Evolutionary conservation across 2,797 vertebrate genomes (phyloP).

Genomic region (Odontamblyopus lacepedii): DNA sequence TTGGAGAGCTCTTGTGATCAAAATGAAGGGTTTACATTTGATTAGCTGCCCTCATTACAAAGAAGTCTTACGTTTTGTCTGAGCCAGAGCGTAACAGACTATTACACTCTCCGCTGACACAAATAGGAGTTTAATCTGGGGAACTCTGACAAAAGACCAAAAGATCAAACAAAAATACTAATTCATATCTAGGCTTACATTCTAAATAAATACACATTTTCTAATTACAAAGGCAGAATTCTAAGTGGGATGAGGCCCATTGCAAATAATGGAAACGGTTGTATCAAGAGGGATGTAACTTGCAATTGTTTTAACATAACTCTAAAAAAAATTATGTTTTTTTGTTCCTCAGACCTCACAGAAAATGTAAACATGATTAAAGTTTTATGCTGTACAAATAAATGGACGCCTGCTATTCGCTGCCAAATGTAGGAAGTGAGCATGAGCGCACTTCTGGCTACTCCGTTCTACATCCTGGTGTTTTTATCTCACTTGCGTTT

Average conservation of each 20-base stretch:
- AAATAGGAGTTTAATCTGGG: conserved; percentile 44
- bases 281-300: too few relatives aligned
- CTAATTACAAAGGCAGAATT: not conserved
- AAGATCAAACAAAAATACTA: conserved; percentile 23
- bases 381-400: too few relatives aligned
- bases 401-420: too few relatives aligned
- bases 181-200: not conserved
- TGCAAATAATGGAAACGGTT: not conserved
- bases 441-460: too few relatives aligned
- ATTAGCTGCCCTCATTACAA: conserved; percentile 20
- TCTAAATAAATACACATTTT: not conserved
- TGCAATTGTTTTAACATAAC: too few relatives aligned
- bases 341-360: too few relatives aligned
- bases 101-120: conserved; percentile 26
- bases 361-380: too few relatives aligned
- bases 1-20: conserved; percentile 26
- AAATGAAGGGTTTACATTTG: conserved; percentile 28
- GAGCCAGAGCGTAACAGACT: conserved; percentile 13
- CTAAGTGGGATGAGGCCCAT: not conserved
- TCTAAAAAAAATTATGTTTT: too few relatives aligned
- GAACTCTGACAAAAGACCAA: conserved; percentile 38
- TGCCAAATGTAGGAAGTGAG: too few relatives aligned
- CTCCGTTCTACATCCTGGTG: too few relatives aligned
- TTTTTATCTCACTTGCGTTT: too few relatives aligned
- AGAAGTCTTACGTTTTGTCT: conserved; percentile 14